Evolutionary conservation across 2,113 vertebrate species (phyloP).

Genomic region (Orcinus orca): DNA sequence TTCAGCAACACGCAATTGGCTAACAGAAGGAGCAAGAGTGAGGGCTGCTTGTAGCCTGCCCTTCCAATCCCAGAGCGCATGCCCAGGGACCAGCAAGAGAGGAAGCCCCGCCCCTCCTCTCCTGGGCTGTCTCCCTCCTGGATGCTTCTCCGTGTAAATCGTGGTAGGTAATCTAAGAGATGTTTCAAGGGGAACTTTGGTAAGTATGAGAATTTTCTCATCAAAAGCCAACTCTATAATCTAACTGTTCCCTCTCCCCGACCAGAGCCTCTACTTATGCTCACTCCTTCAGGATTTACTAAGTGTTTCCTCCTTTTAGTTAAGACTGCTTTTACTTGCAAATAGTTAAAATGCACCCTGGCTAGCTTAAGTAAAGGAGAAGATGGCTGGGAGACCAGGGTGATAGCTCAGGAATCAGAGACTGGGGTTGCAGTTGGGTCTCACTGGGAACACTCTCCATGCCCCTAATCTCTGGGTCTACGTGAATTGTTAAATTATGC

Average conservation of each 20-base stretch:
- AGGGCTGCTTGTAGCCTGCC: neutral
- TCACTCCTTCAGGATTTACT: neutral
- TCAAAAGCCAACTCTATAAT: neutral
- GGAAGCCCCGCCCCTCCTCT: neutral
- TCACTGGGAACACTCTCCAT: rapidly evolving
- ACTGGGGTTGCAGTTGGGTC: too few relatives aligned
- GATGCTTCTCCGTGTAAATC: neutral
- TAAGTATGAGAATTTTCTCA: neutral
- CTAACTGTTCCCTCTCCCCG: neutral
- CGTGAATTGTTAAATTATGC: neutral
- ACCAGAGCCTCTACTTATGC: neutral
- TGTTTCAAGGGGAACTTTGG: neutral
- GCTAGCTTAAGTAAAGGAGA: neutral
- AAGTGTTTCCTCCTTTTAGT: neutral
- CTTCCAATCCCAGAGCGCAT: neutral
- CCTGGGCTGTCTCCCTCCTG: neutral
- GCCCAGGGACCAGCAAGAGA: neutral
- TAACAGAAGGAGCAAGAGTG: neutral
- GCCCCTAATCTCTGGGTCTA: neutral
- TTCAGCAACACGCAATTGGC: neutral
- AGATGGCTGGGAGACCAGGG: neutral
- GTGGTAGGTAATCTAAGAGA: neutral
- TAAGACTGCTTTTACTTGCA: neutral
- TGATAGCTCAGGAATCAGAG: too few relatives aligned
- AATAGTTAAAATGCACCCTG: neutral